Evolutionary conservation across 2,113 vertebrate species (phyloP).

Genomic region (Amblyopsis rosae): DNA sequence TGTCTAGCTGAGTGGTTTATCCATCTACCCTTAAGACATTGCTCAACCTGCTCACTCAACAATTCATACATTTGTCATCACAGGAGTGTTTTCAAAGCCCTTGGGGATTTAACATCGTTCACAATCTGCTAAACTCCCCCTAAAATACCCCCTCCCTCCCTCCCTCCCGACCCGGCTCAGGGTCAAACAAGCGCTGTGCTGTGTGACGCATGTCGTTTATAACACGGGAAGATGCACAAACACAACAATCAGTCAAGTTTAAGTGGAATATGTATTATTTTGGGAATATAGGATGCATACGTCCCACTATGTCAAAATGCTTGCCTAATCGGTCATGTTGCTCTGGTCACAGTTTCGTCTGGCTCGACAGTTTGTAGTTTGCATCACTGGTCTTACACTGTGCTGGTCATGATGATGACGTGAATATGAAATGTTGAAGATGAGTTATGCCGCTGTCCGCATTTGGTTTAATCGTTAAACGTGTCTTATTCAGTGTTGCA

Average conservation of each 20-base stretch:
- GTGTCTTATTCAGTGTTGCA: neutral
- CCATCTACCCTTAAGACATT: conserved; percentile 43
- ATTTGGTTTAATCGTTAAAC: neutral
- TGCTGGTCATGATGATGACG: conserved; percentile 19
- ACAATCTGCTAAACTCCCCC: conserved; percentile 25
- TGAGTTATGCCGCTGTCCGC: conserved; percentile 22
- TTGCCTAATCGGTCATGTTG: conserved; percentile 36
- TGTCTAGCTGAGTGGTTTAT: conserved; percentile 36
- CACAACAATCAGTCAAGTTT: conserved; percentile 48
- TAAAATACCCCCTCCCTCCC: conserved; percentile 13
- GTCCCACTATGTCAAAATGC: conserved; percentile 11
- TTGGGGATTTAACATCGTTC: conserved; percentile 57
- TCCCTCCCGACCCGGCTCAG: conserved; percentile 29
- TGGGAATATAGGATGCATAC: conserved; percentile 29
- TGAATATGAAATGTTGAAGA: neutral
- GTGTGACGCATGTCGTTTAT: conserved; percentile 20
- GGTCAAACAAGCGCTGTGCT: conserved; percentile 51
- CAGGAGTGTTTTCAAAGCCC: conserved; percentile 18
- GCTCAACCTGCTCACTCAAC: conserved; percentile 45
- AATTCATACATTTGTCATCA: conserved; percentile 59
- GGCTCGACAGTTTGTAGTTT: conserved; percentile 28
- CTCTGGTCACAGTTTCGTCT: neutral
- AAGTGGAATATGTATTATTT: conserved; percentile 31
- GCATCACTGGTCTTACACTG: conserved; percentile 19
- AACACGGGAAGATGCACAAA: conserved; percentile 25